phyloP scores from a whole-genome alignment of 2,888 invertebrate genomes.

The Tribolium freemani region DNA sequence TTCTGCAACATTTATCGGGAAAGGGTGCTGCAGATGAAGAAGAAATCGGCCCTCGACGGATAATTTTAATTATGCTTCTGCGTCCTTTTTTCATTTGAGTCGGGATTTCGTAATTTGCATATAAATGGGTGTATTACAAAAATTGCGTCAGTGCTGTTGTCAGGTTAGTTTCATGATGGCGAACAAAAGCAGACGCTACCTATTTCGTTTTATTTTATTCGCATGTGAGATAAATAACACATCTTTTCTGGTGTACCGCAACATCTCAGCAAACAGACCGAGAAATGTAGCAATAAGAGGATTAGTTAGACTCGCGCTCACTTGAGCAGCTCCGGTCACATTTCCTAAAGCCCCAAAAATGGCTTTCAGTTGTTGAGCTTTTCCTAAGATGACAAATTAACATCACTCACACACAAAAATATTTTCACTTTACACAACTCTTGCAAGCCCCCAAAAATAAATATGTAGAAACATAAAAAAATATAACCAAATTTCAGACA shows the following conservation, averaged over 20 bases:
- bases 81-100: slow-evolving; percentile 29
- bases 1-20: slow-evolving; percentile 32
- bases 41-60: slow-evolving; percentile 24
- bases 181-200: slow-evolving; percentile 29
- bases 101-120: slow-evolving; percentile 55
- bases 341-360: slow-evolving; percentile 38
- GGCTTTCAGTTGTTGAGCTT: slow-evolving; percentile 33
- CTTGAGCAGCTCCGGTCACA: slow-evolving; percentile 40
- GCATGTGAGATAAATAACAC: slow-evolving; percentile 35
- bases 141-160: slow-evolving; percentile 57
- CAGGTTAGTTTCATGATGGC: slow-evolving; percentile 34
- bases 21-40: slow-evolving; percentile 9
- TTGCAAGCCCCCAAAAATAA: too few relatives aligned
- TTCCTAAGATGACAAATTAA: slow-evolving; percentile 29
- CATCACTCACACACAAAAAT: neutral
- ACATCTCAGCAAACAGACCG: slow-evolving; percentile 40
- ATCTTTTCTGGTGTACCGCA: slow-evolving; percentile 31
- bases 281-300: slow-evolving; percentile 42
- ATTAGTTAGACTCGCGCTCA: slow-evolving; percentile 42
- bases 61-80: slow-evolving; percentile 40
- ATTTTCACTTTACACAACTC: neutral
- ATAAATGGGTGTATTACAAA: slow-evolving; percentile 62
- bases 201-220: slow-evolving; percentile 33
- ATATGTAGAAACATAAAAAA: too few relatives aligned
- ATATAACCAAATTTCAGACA: too few relatives aligned